Evolutionary conservation across 92 coral and sea anemone species (phyloP), one percentile per base, ranked within the genome.

Genomic region (Diadumene lineata): DNA sequence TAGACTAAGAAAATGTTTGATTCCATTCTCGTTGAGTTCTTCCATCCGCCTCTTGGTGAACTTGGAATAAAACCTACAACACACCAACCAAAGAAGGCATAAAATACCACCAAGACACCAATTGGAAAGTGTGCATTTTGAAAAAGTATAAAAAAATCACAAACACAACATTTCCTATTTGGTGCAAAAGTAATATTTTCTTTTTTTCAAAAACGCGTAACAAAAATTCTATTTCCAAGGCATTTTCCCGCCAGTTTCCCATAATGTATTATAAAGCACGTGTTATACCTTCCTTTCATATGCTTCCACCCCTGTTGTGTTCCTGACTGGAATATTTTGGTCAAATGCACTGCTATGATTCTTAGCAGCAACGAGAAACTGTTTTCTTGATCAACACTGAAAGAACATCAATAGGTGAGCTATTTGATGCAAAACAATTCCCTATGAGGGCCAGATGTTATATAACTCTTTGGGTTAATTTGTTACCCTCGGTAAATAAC

Each of bases 1-100:
- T 51, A 96, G 83, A 58, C 92, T 85, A 43, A 89, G 85, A 60
- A 96, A 96, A 48, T 88, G 92, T 50, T 76, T 79, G 13, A 92
- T 69, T 27, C 99, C 99, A 19, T 93, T 93, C 27, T 86, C 91
- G 56, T 82, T 86, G 4, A 96, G 85, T 56, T 96, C 99, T 34
- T 92, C 93, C 99, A 96, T 92, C 4, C 99, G 88, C 32, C 90
- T 86, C 73, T 96, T 96, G 79, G 92, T 96, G 74, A 96, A 96
- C 84, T 92, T 96, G 70, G 99, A 96, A 71, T 96, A 96, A 80
- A 96, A 92, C 30, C 99, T 96, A 62, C 16, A 53, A 67, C 8
- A 67, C 32, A 67, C 34, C 1, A 43, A 27, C 1, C 19, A 62
- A 27, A 7, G 71, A 11, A 28, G 71, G 27, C 28, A 9, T 3